Percentiles rank a stretch among this genome's conserved stretches.
Conservation (phyloP, 2,113 vertebrate species). For the Zosterops japonicus region DNA sequence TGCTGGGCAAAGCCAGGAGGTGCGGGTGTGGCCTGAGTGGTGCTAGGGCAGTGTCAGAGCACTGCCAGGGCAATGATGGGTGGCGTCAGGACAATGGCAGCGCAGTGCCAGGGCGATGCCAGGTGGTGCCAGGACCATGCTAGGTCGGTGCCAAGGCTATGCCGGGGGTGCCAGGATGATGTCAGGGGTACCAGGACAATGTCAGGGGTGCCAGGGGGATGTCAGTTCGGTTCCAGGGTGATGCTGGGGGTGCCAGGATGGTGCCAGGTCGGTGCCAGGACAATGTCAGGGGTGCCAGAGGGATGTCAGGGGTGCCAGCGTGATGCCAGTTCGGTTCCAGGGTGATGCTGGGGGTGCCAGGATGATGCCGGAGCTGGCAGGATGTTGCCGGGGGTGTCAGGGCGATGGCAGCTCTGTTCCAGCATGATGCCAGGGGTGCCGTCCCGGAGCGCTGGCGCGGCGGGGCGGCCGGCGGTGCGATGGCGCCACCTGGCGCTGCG, state of each 20-base stretch:
- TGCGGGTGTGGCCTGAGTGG: rapidly evolving
- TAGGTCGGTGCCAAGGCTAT: rapidly evolving
- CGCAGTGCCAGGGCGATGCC: rapidly evolving
- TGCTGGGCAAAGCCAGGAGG: not conserved
- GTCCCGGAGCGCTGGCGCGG: rapidly evolving
- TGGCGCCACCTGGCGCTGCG: not conserved
- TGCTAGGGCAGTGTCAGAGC: too few species aligned
- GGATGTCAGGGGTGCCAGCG: too few species aligned
- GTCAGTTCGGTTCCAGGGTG: rapidly evolving
- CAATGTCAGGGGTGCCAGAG: too few species aligned
- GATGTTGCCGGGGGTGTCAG: too few species aligned
- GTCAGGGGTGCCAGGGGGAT: rapidly evolving
- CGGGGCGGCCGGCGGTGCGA: not conserved
- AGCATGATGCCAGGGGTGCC: not conserved
- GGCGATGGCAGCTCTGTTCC: too few species aligned
- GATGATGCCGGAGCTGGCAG: not conserved
- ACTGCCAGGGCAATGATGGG: rapidly evolving
- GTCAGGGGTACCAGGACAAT: rapidly evolving
- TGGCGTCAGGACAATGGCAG: rapidly evolving
- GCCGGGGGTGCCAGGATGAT: rapidly evolving
- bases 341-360: too few species aligned
- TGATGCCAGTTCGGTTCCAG: too few species aligned
- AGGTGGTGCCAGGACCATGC: rapidly evolving
- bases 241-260: too few species aligned
- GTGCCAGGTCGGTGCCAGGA: not conserved